Evolutionary conservation across 2,888 invertebrate genomes (phyloP).

Genomic region (Boloria selene): DNA sequence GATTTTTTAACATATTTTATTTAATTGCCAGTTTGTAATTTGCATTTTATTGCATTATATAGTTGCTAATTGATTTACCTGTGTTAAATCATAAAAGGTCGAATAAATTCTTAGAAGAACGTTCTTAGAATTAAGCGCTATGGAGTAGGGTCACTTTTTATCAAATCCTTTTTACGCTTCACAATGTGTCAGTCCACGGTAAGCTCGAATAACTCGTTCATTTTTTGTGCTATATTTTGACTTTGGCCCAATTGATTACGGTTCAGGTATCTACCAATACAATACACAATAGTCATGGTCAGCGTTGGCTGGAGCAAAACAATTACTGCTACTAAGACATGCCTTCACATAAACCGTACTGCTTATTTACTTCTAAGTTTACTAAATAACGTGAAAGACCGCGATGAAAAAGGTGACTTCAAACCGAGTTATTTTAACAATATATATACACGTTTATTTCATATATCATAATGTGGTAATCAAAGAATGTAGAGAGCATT

Average conservation of each 20-base stretch:
- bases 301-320: conserved; percentile 59
- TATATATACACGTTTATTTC: conserved; percentile 7
- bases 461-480: conserved; percentile 11
- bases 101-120: conserved; percentile 1
- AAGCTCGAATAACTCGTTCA: conserved; percentile 56
- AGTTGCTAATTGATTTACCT: too few species aligned
- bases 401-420: background rate
- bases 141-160: conserved; percentile 12
- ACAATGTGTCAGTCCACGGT: conserved; percentile 56
- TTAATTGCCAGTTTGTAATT: too few species aligned
- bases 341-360: conserved; percentile 29
- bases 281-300: conserved; percentile 68
- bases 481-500: conserved; percentile 2
- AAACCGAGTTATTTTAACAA: background rate
- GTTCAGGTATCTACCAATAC: conserved; percentile 62
- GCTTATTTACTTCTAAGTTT: background rate
- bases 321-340: conserved; percentile 43
- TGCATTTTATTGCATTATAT: too few species aligned
- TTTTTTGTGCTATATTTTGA: conserved; percentile 69
- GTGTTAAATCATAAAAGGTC: too few species aligned
- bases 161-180: conserved; percentile 47
- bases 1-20: too few species aligned
- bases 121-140: background rate
- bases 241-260: conserved; percentile 65
- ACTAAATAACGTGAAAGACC: conserved; percentile 2